phyloP scores from a whole-genome alignment of 2,797 vertebrate species.

The Rallus crepitans region DNA sequence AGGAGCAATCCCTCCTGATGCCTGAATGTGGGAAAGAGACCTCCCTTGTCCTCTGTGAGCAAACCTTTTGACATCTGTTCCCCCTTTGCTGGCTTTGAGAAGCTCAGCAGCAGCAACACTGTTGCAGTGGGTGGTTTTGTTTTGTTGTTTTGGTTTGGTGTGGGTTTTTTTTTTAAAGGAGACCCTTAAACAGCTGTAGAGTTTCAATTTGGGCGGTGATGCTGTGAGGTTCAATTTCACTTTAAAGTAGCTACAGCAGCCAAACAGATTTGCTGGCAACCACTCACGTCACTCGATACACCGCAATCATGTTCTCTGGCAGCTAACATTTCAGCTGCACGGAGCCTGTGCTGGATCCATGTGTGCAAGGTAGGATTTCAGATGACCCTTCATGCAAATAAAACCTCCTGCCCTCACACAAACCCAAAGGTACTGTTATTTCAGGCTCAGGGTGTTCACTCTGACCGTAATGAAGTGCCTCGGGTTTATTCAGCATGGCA shows the following conservation, averaged over 20 bases:
- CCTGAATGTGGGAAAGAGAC: not conserved
- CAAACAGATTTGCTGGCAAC: not conserved
- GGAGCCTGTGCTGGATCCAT: fast-evolving
- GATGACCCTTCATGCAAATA: not conserved
- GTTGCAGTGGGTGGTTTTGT: fast-evolving
- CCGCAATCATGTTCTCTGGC: not conserved
- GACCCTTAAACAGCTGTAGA: not conserved
- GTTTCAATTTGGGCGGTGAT: not conserved
- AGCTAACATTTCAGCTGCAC: fast-evolving
- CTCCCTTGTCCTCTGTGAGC: not conserved
- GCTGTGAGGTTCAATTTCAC: not conserved
- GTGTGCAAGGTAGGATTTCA: not conserved
- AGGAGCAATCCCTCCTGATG: not conserved
- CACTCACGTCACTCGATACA: not conserved
- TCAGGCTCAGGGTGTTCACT: not conserved
- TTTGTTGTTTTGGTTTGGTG: not conserved
- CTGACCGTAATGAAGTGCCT: not conserved
- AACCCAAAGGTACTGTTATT: not conserved
- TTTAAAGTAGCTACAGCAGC: not conserved
- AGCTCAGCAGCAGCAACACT: not conserved
- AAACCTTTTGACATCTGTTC: not conserved
- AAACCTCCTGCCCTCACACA: not conserved
- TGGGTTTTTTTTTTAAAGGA: not conserved
- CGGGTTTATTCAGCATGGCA: not conserved
- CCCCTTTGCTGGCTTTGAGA: not conserved